Percentiles rank a stretch among this genome's conserved stretches.
These are phyloP conservation scores for Pseudopodoces humilis DNA, from an alignment of 2,113 vertebrate genomes.

Conservation along the genomic window DNA sequence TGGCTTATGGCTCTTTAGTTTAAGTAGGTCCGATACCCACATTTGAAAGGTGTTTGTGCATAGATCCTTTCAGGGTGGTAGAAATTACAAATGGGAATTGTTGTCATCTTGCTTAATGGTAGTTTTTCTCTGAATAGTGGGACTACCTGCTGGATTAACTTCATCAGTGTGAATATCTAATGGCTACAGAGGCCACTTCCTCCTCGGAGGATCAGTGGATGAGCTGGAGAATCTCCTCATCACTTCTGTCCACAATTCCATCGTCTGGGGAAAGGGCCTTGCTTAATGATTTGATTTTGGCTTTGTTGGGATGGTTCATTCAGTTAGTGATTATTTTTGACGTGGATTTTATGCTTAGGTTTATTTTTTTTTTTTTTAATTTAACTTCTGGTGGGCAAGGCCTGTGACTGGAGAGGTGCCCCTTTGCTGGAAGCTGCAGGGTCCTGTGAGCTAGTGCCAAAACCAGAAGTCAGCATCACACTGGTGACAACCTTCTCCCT, in stretches of 20 bases:
- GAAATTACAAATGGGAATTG: not conserved
- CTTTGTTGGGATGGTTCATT: not conserved
- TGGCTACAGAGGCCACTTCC: not conserved
- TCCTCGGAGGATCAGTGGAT: not conserved
- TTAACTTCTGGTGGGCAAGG: not conserved
- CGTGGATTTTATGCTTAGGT: not conserved
- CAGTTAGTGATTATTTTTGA: not conserved
- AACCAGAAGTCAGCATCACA: not conserved
- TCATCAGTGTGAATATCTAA: not conserved
- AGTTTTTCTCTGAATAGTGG: not conserved
- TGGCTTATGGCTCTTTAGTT: not conserved
- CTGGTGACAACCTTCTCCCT: not conserved
- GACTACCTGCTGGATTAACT: not conserved
- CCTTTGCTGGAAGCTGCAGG: not conserved
- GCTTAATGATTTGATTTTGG: not conserved
- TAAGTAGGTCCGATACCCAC: not conserved
- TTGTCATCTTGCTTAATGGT: not conserved
- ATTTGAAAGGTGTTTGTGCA: not conserved
- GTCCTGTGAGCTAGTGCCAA: not conserved
- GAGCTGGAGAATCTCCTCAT: not conserved
- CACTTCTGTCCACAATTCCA: not conserved
- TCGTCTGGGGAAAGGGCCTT: not conserved
- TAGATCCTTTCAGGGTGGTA: not conserved
- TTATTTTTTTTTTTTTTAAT: not conserved
- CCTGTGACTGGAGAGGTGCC: not conserved